Conservation (phyloP, 1,140 invertebrate genomes). For the Drosophila ironensis region DNA sequence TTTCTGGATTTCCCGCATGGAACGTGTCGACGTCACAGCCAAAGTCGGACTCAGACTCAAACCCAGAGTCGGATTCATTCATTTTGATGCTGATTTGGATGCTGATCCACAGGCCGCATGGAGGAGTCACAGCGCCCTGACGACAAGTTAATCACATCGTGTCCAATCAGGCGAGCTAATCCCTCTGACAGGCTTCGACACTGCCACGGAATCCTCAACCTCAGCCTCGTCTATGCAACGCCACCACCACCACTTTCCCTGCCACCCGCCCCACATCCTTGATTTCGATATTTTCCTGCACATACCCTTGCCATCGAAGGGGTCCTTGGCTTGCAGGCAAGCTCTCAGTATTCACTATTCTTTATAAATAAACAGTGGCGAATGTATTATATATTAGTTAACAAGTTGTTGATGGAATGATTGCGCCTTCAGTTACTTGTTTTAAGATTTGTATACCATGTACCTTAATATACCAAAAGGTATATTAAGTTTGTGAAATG, state of each 20-base stretch:
- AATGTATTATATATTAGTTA: no score
- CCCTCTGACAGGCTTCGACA: conserved; percentile 42
- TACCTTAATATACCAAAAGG: no score
- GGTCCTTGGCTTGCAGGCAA: no score
- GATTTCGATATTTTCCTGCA: conserved; percentile 14
- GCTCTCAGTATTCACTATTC: background rate
- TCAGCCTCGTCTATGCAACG: background rate
- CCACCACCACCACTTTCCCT: no score
- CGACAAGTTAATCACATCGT: conserved; percentile 77
- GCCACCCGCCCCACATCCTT: background rate
- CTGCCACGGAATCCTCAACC: background rate
- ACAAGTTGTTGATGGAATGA: no score
- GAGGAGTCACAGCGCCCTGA: conserved; percentile 37
- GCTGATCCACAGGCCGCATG: conserved; percentile 15
- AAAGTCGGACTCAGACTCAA: conserved; percentile 18
- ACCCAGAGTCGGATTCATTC: conserved; percentile 6
- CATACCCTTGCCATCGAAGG: background rate
- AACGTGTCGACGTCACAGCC: conserved; percentile 45
- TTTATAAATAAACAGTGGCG: no score
- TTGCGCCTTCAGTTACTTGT: no score
- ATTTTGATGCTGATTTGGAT: conserved; percentile 3
- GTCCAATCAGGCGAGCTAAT: conserved; percentile 75
- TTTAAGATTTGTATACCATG: no score
- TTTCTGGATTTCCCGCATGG: no score
- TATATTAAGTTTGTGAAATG: no score